A percentile compares a stretch with the other conserved stretches of the same genome.
Evolutionary conservation across 2,797 vertebrate genomes (phyloP).

Genomic region (Xiphophorus birchmanni): DNA sequence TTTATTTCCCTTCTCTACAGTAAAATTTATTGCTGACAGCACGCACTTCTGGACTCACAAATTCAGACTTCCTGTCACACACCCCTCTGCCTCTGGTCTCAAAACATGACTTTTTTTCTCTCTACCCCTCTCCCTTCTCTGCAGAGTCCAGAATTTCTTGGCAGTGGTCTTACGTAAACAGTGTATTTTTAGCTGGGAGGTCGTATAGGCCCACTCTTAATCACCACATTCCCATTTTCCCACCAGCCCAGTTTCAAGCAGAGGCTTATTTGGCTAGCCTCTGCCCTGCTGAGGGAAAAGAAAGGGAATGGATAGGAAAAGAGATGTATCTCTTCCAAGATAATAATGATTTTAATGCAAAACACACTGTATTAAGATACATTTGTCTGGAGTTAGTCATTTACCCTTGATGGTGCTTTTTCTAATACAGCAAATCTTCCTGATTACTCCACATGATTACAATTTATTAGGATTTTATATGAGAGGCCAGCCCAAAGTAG

Average conservation of each 20-base stretch:
- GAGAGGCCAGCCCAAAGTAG: not conserved
- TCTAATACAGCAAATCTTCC: not conserved
- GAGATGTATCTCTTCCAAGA: constrained; percentile 36
- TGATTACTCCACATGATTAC: not conserved
- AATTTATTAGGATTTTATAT: not conserved
- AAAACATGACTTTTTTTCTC: constrained; percentile 77
- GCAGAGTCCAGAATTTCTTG: constrained; percentile 86
- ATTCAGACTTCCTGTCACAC: constrained; percentile 68
- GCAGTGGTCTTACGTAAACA: constrained; percentile 86
- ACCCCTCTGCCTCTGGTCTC: constrained; percentile 59
- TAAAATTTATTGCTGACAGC: constrained; percentile 45
- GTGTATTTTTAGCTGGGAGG: constrained; percentile 89
- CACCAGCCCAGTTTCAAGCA: constrained; percentile 76
- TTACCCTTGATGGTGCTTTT: not conserved
- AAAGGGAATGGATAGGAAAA: constrained; percentile 27
- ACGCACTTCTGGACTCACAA: constrained; percentile 55
- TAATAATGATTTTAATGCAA: not conserved
- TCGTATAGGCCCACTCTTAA: constrained; percentile 85
- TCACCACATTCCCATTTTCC: constrained; percentile 83
- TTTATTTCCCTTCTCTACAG: constrained; percentile 32
- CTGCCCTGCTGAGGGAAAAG: constrained; percentile 46
- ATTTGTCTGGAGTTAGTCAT: not conserved
- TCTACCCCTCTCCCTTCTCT: constrained; percentile 69
- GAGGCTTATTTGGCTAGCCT: constrained; percentile 55
- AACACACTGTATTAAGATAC: not conserved